Conservation (phyloP, 2,113 vertebrate species). For the Toxotes jaculatrix region DNA sequence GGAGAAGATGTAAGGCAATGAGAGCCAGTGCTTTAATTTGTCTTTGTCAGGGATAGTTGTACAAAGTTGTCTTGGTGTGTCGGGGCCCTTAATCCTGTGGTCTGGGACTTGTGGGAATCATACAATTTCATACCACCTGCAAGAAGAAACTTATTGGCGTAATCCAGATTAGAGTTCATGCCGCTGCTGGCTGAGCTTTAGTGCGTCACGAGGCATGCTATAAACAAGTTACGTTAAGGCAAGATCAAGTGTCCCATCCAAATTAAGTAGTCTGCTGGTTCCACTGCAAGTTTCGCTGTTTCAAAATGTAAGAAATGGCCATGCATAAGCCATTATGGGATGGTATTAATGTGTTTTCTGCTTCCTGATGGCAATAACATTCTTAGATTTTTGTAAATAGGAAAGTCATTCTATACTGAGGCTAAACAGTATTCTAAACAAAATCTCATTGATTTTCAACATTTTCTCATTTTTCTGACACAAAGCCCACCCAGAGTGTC, state of each 20-base stretch:
- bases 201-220: constrained; percentile 5
- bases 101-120: constrained; percentile 56
- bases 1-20: not conserved
- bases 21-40: constrained; percentile 2
- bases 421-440: not conserved
- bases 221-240: constrained; percentile 16
- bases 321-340: not conserved
- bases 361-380: not conserved
- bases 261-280: constrained; percentile 5
- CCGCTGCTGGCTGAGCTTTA: constrained; percentile 41
- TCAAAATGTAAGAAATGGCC: constrained; percentile 2
- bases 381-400: not conserved
- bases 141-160: constrained; percentile 57
- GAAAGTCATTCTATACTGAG: not conserved
- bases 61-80: constrained; percentile 32
- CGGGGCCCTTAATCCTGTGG: constrained; percentile 52
- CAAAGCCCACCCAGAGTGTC: no score
- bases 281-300: not conserved
- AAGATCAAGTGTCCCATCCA: constrained; percentile 6
- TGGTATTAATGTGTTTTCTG: not conserved
- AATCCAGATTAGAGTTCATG: constrained; percentile 70
- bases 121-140: constrained; percentile 71
- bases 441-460: not conserved
- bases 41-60: constrained; percentile 35
- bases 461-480: no score